Base-by-base conservation (phyloP, 2,113 vertebrate genomes). In the Antechinus stuartii region DNA sequence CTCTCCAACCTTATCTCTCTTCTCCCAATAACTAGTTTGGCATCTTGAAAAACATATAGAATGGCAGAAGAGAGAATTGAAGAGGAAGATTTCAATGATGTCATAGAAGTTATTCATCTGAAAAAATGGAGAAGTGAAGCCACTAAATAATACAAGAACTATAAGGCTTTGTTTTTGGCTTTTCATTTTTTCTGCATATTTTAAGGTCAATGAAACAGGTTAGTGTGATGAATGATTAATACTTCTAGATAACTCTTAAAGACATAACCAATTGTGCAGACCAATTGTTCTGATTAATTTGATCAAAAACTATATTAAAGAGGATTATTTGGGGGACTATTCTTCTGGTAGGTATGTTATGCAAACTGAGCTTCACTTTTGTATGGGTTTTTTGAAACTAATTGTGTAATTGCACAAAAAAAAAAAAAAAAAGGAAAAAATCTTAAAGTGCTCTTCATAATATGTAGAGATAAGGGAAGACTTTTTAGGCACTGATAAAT, bases 371-470 rank as follows among this genome's bases (percentile, higher is more conserved):
- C 55, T 3, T 8, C 57, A 57, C n/a, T 93, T 16, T 54, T 14
- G 89, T 90, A 42, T 30, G 35, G 35, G 91, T 26, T 50, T 94
- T 25, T 90, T 68, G 46, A 89, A 95, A 89, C 57, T 90, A 10
- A 9, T 27, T 24, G 49, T 54, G 35, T 52, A 89, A 94, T 27
- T 1, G 25, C 19, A 50, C 5, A 50, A 49, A 49, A 49, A 49
- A 47, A 47, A 47, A 94, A 56, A 49, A 46, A 91, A 96, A 54
- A 6, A 92, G 92, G 92, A 49, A 47, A 93, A 95, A 56, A 53
- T 1, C 22, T 42, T 54, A n/a, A 96, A 97, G 35, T 84, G 92
- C 35, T 90, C 56, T 1, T 52, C 42, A 23, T 11, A 30, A 91
- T 93, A 1, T 14, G 1, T 1, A 91, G 5, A 8, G 24, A 84